Percentiles rank a stretch among this genome's conserved stretches.
phyloP scores from a whole-genome alignment of 2,113 vertebrate genomes.

The Heterocephalus glaber region DNA sequence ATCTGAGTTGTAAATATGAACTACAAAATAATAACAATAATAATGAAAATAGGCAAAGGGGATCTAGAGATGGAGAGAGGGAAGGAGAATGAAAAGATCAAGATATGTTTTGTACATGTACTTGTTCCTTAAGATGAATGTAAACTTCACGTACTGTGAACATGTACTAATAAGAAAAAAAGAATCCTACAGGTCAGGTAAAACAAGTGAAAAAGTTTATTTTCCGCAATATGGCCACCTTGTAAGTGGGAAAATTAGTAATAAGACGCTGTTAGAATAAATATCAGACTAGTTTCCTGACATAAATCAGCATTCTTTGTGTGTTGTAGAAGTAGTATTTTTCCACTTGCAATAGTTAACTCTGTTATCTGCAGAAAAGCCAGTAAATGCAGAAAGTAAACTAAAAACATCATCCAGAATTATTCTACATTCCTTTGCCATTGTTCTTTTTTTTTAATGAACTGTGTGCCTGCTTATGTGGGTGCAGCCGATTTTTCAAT shows the following conservation, averaged over 20 bases:
- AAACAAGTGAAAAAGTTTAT: neutral
- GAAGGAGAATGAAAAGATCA: neutral
- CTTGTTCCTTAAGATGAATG: neutral
- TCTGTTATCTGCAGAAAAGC: slow-evolving; percentile 8
- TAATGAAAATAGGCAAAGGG: too few species aligned
- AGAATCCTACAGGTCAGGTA: neutral
- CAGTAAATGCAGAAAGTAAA: neutral
- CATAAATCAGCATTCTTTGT: neutral
- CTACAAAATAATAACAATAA: neutral
- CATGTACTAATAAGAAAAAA: neutral
- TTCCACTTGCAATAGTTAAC: neutral
- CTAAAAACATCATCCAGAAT: neutral
- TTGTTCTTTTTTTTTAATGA: neutral
- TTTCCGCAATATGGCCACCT: neutral
- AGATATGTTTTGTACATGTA: neutral
- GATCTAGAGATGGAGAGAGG: neutral
- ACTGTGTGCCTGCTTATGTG: rapidly evolving
- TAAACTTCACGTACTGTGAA: neutral
- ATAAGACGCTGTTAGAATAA: neutral
- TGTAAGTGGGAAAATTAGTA: neutral
- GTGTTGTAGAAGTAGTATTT: slow-evolving; percentile 26
- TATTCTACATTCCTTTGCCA: neutral
- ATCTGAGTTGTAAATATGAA: neutral
- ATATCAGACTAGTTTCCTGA: slow-evolving; percentile 2
- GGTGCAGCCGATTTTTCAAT: neutral